phyloP scores from a whole-genome alignment of 2,113 vertebrate species.

The Microtus richardsoni region DNA sequence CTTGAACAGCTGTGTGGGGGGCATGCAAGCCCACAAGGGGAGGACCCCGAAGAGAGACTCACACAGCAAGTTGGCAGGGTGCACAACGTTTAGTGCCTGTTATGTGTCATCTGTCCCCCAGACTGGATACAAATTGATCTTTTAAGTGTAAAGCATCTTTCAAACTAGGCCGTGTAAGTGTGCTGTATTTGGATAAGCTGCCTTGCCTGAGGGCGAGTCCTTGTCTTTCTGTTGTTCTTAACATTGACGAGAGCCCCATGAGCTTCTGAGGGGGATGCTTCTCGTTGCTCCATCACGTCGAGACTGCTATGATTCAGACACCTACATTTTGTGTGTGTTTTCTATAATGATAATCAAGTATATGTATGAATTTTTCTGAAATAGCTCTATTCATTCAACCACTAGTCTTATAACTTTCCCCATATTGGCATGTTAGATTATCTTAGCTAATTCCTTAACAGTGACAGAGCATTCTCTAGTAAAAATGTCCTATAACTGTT shows the following conservation, averaged over 20 bases:
- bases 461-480: not conserved
- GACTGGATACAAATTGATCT: not conserved
- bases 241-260: not conserved
- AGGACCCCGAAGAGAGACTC: not conserved
- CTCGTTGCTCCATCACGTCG: not conserved
- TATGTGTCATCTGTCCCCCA: not conserved
- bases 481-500: not conserved
- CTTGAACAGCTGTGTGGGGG: not conserved
- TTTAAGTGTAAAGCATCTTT: not conserved
- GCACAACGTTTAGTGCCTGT: not conserved
- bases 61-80: not conserved
- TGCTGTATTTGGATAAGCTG: not conserved
- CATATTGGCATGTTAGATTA: not conserved
- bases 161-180: not conserved
- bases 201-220: not conserved
- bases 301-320: not conserved
- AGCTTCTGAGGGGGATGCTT: not conserved
- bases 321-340: not conserved
- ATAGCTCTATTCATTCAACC: not conserved
- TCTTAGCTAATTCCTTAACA: not conserved
- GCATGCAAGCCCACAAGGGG: not conserved
- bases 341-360: not conserved
- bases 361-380: not conserved
- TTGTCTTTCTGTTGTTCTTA: not conserved
- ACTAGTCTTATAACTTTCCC: not conserved